Evolutionary conservation across 2,113 vertebrate genomes (phyloP), one percentile per base, ranked within the genome.

Genomic region (Nicator chloris): DNA sequence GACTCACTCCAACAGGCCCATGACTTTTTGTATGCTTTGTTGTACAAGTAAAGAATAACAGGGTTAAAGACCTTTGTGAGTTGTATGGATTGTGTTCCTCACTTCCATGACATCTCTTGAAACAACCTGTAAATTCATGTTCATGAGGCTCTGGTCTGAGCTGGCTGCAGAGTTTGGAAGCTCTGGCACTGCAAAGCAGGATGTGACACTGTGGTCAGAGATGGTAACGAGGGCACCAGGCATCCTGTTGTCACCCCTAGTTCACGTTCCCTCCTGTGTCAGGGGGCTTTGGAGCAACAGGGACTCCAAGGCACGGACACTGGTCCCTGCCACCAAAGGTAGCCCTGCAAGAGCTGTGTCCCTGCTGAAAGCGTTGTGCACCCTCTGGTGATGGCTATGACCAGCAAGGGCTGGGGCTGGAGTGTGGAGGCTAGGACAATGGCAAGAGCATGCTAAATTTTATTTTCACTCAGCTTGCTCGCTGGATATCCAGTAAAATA

Each of bases 121-220:
- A 82, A 11, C 13, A 59, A 14, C 9, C 27, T 54, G 8, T 57
- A 57, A 66, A 57, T 53, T 26, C 8, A 3, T 11, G 15, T 14
- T 49, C 5, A 3, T 18, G 10, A 20, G 14, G 20, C 20, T 51
- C 10, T n/a, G 33, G 3, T 37, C 45, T 49, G 82, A 66, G 64
- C 16, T 15, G 44, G 60, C 50, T 60, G n/a, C n/a, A n/a, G 47
- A 61, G 28, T 70, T 49, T 59, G 56, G 37, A 26, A 53, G 17
- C 1, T 1, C 11, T 57, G 49, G 10, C 0, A 1, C 11, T 35
- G 11, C 14, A 1, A 22, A 33, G 24, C 11, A 35, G 37, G 60
- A 51, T 50, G n/a, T 26, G 56, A 49, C 17, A 5, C 22, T 37
- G 51, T 42, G 60, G 31, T 44, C 60, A 84, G 50, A 35, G 37